Conservation (phyloP, 1,140 invertebrate species). For the Drosophila tani region DNA sequence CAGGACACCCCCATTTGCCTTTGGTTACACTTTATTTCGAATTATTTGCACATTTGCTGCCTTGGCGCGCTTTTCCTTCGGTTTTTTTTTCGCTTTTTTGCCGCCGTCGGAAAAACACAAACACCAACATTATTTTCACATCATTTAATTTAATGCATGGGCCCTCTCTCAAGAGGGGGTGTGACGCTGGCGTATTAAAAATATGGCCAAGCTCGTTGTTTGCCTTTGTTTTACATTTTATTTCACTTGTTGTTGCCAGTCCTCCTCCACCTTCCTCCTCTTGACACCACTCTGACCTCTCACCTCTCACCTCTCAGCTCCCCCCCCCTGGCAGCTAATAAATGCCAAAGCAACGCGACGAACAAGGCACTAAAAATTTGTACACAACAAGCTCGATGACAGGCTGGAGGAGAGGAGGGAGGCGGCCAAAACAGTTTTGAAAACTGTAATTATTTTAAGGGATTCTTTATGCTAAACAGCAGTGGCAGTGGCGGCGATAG, state of each 20-base stretch:
- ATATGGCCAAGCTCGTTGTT: constrained; percentile 69
- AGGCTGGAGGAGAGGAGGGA: constrained; percentile 2
- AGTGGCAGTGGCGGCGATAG: background rate
- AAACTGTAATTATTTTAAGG: constrained; percentile 81
- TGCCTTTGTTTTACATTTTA: constrained; percentile 78
- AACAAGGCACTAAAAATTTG: constrained; percentile 74
- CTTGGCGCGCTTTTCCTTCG: constrained; percentile 28
- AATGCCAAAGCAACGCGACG: constrained; percentile 66
- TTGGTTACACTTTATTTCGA: constrained; percentile 74
- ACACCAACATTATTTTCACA: constrained; percentile 78
- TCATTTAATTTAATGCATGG: constrained; percentile 80
- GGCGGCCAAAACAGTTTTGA: constrained; percentile 43
- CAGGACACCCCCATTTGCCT: constrained; percentile 44
- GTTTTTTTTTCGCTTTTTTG: background rate
- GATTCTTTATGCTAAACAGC: constrained; percentile 78
- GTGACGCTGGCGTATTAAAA: constrained; percentile 44
- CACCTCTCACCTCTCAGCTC: too few species aligned
- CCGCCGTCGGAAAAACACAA: constrained; percentile 25
- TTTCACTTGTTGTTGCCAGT: constrained; percentile 70
- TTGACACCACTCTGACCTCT: background rate
- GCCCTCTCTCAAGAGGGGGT: constrained; percentile 18
- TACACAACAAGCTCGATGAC: constrained; percentile 54
- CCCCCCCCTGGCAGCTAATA: constrained; percentile 50
- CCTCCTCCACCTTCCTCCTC: background rate
- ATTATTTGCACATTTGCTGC: constrained; percentile 77